Conservation (phyloP, 2,888 invertebrate genomes). For the Parascotia fuliginaria region DNA sequence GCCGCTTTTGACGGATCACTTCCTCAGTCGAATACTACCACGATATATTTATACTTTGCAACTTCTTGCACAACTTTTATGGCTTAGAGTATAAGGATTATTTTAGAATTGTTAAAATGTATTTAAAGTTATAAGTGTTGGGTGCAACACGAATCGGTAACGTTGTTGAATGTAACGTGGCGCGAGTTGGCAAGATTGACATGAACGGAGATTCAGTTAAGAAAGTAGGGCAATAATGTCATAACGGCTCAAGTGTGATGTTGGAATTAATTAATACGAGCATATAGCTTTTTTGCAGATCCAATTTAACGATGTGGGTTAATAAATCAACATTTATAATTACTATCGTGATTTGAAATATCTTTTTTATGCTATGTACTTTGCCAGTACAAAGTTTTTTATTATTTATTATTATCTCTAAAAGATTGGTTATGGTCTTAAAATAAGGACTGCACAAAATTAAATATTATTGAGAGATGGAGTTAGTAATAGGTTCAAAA, state of each 20-base stretch:
- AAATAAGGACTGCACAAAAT: too few species aligned
- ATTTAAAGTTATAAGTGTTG: conserved; percentile 28
- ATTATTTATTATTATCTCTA: too few species aligned
- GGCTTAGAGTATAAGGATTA: background rate
- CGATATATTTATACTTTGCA: conserved; percentile 7
- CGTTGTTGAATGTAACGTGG: conserved; percentile 26
- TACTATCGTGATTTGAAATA: too few species aligned
- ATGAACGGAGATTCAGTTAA: conserved; percentile 36
- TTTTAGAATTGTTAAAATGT: background rate
- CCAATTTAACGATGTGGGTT: background rate
- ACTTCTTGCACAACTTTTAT: conserved; percentile 4
- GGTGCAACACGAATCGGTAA: conserved; percentile 42
- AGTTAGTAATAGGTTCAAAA: too few species aligned
- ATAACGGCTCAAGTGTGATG: conserved; percentile 24
- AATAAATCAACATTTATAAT: too few species aligned
- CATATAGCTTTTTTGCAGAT: background rate
- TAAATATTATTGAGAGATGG: too few species aligned
- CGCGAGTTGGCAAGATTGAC: conserved; percentile 32
- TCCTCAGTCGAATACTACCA: conserved; percentile 49
- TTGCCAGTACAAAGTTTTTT: too few species aligned
- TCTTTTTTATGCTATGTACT: too few species aligned
- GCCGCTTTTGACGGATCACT: conserved; percentile 64
- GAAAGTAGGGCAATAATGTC: conserved; percentile 33
- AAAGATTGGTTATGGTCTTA: too few species aligned
- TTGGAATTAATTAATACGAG: conserved; percentile 23